Base-by-base conservation (phyloP, 2,888 invertebrate species). In the Sarcophaga variegata region DNA sequence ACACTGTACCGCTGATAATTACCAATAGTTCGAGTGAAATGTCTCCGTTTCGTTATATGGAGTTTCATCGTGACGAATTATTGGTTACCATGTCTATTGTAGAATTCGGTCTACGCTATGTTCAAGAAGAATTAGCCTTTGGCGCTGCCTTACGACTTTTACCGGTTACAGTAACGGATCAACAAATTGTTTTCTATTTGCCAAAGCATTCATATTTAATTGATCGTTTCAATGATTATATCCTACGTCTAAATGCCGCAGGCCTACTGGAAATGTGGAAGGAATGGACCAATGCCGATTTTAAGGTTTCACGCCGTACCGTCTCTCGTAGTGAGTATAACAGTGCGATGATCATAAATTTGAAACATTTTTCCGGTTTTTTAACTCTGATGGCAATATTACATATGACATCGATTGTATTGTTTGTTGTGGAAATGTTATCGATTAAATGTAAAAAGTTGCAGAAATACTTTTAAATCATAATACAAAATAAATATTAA, bases 401-500 rank as follows among this genome's bases (percentile, higher is more conserved):
- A 3, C 22, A 77, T 59, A 1, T 22, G 5, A 20, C 37, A 8
- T 63, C 72, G 20, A 60, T 60, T 62, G 12, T 88, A 8, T 76
- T 90, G 8, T 90, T 90, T 12, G 0, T 88, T 0, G 72, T 85
- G 63, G 90, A 90, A 54, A 12, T 90, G 2, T 5, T 88, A 25
- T 82, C 88, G 37, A 37, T 37, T 8, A 37, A 37, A 37, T 37
- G 8, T 37, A 37, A 37, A 37, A 37, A 2, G 8, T 37, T 37
- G 37, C 37, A 37, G 37, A 37, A 37, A 37, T 37, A 8, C 37
- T 37, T 37, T 37, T 37, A 37, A 37, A 37, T 37, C 8, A 37
- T 37, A 37, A 37, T 8, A 37, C 37, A 37, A 37, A 8, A 37
- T 37, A 37, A 8, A 37, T 37, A 8, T 37, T 37, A 37, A 37